A percentile compares a stretch with the other conserved stretches of the same genome.
Conservation (phyloP, 1,140 invertebrate species). For the Drosophila lini region DNA sequence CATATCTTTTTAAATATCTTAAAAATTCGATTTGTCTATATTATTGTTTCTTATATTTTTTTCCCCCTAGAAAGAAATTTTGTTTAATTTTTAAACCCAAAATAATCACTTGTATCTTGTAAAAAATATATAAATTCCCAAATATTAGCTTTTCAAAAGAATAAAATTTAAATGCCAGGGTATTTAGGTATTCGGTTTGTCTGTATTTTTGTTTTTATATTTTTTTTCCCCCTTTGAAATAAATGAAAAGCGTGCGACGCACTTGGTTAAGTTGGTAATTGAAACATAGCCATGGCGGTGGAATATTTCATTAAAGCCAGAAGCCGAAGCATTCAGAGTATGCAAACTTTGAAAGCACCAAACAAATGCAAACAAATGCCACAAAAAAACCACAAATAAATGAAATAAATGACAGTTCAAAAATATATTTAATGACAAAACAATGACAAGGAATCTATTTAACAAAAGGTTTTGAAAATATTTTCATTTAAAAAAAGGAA, state of each 20-base stretch:
- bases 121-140: background rate
- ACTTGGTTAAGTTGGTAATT: conserved; percentile 17
- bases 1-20: too few relatives aligned
- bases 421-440: background rate
- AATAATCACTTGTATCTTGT: background rate
- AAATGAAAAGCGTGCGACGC: background rate
- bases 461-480: background rate
- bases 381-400: background rate
- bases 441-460: background rate
- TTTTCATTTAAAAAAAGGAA: background rate
- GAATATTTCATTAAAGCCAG: conserved; percentile 5
- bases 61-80: too few relatives aligned
- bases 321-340: background rate
- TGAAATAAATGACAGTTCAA: background rate
- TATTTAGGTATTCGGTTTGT: background rate
- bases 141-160: background rate
- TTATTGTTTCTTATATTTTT: too few relatives aligned
- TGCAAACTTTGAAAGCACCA: background rate
- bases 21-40: too few relatives aligned
- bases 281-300: conserved; percentile 5
- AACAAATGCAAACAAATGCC: background rate
- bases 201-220: background rate
- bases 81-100: too few relatives aligned
- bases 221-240: background rate
- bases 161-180: background rate